phyloP scores from a whole-genome alignment of 1,140 invertebrate species.

The Drosophila saltans region DNA sequence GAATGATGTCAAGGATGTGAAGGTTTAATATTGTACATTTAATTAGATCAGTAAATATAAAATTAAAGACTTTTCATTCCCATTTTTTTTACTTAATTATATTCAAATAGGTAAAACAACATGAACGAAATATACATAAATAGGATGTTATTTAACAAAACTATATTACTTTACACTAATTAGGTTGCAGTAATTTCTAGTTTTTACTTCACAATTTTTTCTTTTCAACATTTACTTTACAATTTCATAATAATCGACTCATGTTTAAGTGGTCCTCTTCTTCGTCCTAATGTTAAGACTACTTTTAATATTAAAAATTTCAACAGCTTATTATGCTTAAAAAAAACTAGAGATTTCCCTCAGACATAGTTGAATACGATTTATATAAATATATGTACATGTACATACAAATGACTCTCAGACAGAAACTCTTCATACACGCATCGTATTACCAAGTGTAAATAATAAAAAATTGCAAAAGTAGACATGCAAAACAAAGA shows the following conservation, averaged over 20 bases:
- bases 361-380: not conserved
- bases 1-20: not conserved
- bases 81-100: too few relatives aligned
- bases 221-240: too few relatives aligned
- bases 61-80: too few relatives aligned
- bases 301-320: not conserved
- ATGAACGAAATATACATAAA: too few relatives aligned
- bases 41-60: not conserved
- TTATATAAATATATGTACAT: too few relatives aligned
- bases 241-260: too few relatives aligned
- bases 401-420: slow-evolving; percentile 25
- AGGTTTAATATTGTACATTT: not conserved
- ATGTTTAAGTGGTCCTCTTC: too few relatives aligned
- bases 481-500: slow-evolving; percentile 16
- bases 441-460: slow-evolving; percentile 67
- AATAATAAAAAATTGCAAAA: slow-evolving; percentile 73
- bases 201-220: too few relatives aligned
- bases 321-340: not conserved
- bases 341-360: not conserved
- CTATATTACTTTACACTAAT: too few relatives aligned
- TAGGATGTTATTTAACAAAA: too few relatives aligned
- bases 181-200: too few relatives aligned
- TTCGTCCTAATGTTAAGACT: not conserved
- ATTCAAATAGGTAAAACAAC: too few relatives aligned
- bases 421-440: slow-evolving; percentile 33